Base-by-base conservation (phyloP, 2,113 vertebrate genomes). In the Pomatorhinus ruficollis region DNA sequence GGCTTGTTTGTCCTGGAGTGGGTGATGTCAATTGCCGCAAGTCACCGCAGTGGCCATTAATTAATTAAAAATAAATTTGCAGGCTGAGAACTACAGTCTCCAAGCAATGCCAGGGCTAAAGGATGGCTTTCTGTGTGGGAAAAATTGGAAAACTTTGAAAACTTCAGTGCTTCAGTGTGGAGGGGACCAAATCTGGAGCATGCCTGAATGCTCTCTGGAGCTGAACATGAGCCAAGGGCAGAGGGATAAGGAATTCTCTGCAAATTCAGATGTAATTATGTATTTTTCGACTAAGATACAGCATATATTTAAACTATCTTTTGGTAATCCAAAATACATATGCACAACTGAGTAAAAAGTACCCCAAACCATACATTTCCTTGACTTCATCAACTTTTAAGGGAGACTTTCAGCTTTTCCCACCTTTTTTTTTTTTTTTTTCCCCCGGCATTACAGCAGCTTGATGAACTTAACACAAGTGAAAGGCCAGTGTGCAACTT, bases 371-470 rank as follows among this genome's bases (percentile, higher is more conserved):
- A 45, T 25, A 42, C 4, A 2, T 96, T 97, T 94, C 90, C 66
- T 91, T 59, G 28, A 49, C 68, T 84, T 81, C 24, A 40, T 74
- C 35, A 88, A 45, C 90, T 89, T 96, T 88, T 87, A 92, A 96
- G 80, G 56, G 70, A 88, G 42, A 47, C 59, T 92, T 90, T 49
- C 60, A 74, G 42, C 45, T 97, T 95, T 76, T 63, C 66, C 63
- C 35, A 3, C 23, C 19, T 68, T 78, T 54, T 72, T 18, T 68
- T 37, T 21, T 27, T 50, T 52, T 37, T 52, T 37, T 45, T 24
- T 1, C 5, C 11, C 37, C 61, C 42, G 20, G 39, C 77, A 27
- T 33, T 56, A 68, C 82, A 69, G 30, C 60, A 76, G 53, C 77
- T 72, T 18, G 40, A 65, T 76, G 79, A 94, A 91, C 77, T 91